A percentile compares a stretch with the other conserved stretches of the same genome.
These are phyloP conservation scores for Aspidoscelis tigris DNA, from an alignment of 2,113 vertebrate species.

Conservation along the genomic window DNA sequence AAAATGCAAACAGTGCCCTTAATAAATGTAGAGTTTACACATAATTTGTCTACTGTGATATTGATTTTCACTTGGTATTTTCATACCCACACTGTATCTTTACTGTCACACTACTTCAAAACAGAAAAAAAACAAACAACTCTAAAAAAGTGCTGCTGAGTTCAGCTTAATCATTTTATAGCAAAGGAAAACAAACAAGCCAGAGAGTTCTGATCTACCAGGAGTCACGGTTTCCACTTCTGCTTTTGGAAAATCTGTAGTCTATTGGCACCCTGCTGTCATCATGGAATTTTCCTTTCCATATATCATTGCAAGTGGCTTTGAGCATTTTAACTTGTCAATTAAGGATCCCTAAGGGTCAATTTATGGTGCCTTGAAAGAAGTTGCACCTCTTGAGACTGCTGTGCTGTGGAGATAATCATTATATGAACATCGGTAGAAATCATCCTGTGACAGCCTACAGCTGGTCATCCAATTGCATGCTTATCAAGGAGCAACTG, in stretches of 20 bases:
- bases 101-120: not conserved
- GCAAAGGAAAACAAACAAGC: not conserved
- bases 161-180: not conserved
- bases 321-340: constrained; percentile 15
- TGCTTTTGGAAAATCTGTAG: not conserved
- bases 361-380: constrained; percentile 17
- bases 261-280: not conserved
- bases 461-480: constrained; percentile 17
- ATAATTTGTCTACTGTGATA: not conserved
- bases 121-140: not conserved
- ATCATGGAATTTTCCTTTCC: constrained; percentile 14
- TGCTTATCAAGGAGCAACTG: not conserved
- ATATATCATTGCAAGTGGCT: not conserved
- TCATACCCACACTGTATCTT: not conserved
- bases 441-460: constrained; percentile 16
- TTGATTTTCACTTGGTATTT: constrained; percentile 1
- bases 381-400: constrained; percentile 18
- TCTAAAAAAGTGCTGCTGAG: not conserved
- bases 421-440: not conserved
- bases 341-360: constrained; percentile 17
- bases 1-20: constrained; percentile 50
- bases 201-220: not conserved
- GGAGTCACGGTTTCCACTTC: not conserved
- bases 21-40: not conserved
- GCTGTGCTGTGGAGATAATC: constrained; percentile 1